Conservation (phyloP, 2,113 vertebrate genomes). For the Ochotona princeps region DNA sequence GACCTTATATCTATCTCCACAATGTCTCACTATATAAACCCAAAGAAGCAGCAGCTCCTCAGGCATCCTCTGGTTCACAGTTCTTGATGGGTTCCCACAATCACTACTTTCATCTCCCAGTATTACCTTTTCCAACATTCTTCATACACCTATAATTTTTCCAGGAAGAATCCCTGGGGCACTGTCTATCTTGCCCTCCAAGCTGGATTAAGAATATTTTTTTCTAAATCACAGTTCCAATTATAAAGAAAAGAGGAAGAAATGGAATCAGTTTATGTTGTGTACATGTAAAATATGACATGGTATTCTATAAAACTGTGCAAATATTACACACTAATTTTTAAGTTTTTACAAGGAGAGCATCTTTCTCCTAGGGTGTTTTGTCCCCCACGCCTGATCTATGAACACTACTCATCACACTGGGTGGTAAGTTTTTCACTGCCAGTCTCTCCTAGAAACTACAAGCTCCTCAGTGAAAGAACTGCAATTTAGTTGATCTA, state of each 20-base stretch:
- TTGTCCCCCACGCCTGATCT: no score
- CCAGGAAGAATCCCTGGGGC: neutral
- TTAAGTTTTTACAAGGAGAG: no score
- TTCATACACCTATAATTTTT: neutral
- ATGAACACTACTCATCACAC: neutral
- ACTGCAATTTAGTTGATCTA: neutral
- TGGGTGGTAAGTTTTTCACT: neutral
- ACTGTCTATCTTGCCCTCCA: neutral
- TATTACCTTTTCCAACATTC: neutral
- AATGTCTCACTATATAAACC: neutral
- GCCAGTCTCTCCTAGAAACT: neutral
- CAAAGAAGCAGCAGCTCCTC: neutral
- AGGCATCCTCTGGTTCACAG: neutral
- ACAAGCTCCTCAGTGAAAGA: neutral
- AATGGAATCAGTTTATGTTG: no score
- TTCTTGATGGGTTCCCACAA: neutral
- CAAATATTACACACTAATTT: no score
- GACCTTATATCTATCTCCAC: neutral
- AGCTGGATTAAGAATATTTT: neutral
- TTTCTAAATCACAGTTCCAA: no score
- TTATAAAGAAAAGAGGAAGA: no score
- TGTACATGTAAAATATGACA: no score
- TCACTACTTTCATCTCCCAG: neutral
- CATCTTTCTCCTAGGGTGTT: neutral
- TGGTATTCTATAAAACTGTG: no score